These are phyloP conservation scores for Phasia obesa DNA, from an alignment of 2,888 invertebrate genomes.

Conservation along the genomic window DNA sequence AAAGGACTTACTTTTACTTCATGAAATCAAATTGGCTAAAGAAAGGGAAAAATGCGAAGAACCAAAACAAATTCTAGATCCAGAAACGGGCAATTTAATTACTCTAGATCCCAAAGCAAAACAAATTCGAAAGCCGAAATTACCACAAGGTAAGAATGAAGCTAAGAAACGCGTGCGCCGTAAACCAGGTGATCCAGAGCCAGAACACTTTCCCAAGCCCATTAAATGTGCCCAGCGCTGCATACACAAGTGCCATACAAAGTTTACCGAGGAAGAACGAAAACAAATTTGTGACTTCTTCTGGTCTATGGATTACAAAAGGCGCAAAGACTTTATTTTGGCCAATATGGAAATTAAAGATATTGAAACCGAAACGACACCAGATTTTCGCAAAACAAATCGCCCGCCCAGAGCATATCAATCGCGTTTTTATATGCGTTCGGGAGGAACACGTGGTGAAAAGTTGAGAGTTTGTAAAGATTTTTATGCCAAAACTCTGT, in stretches of 20 bases:
- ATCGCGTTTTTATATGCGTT: conserved; percentile 67
- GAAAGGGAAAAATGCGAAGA: conserved; percentile 32
- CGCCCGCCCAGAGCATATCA: conserved; percentile 69
- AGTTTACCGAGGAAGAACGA: conserved; percentile 72
- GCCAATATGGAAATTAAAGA: conserved; percentile 71
- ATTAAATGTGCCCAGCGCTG: conserved; percentile 68
- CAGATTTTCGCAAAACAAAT: conserved; percentile 70
- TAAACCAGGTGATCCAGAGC: conserved; percentile 60
- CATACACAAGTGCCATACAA: conserved; percentile 68
- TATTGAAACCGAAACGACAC: conserved; percentile 62
- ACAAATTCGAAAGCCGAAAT: conserved; percentile 37
- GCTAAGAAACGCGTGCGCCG: conserved; percentile 35
- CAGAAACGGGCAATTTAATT: conserved; percentile 54
- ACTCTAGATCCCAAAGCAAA: conserved; percentile 41
- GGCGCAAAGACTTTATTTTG: conserved; percentile 72
- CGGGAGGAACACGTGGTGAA: conserved; percentile 64
- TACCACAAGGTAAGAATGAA: conserved; percentile 1
- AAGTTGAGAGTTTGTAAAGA: conserved; percentile 71
- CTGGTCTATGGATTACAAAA: conserved; percentile 72
- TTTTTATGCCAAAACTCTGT: conserved; percentile 70
- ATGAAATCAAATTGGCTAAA: conserved; percentile 31
- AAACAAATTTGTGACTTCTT: conserved; percentile 70
- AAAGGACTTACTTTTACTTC: conserved; percentile 40
- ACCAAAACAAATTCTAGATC: conserved; percentile 55
- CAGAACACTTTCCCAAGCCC: conserved; percentile 69